Base-by-base conservation (phyloP, 2,113 vertebrate species). In the Carassius gibelio region DNA sequence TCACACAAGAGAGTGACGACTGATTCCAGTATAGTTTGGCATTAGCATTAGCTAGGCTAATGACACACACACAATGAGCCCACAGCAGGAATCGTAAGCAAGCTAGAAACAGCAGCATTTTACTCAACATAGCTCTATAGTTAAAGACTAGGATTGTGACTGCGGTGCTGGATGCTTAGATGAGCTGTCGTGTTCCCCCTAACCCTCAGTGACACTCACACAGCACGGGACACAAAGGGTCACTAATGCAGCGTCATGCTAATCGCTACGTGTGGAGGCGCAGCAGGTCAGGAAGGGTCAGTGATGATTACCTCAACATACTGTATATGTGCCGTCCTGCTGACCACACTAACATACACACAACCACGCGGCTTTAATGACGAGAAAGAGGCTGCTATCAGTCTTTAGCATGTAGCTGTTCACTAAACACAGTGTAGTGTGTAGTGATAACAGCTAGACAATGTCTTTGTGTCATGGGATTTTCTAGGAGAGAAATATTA, bases 221-320 rank as follows among this genome's bases (percentile, higher is more conserved):
- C 21, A 2, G 21, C 34, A 50, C 1, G 9, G 26, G 84, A 85
- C 45, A 85, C 75, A 64, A 75, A 81, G 48, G 83, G 78, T 80
- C 75, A 75, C 68, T 86, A 84, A 81, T 75, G 71, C 21, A 84
- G 71, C 50, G 17, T 45, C 68, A 50, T 19, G 26, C 42, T 38
- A 77, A 84, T 36, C 69, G 55, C n/a, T 72, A 26, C 69, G 50
- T 50, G 72, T n/a, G 52, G 48, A 81, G 81, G 75, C 75, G 50
- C 57, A 84, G 26, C 38, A 55, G 84, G 75, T 85, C 61, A 42
- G 75, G 5, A 15, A 48, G 59, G 78, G 66, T 75, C 81, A 76
- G n/a, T 23, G 36, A 61, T 79, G 84, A 85, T 79, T 85, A 85
- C 45, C 75, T 77, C 42, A 48, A 19, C 74, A 76, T 42, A 78